phyloP scores from a whole-genome alignment of 35 echinoderm and acorn worm genomes.

The Amphiura filiformis region DNA sequence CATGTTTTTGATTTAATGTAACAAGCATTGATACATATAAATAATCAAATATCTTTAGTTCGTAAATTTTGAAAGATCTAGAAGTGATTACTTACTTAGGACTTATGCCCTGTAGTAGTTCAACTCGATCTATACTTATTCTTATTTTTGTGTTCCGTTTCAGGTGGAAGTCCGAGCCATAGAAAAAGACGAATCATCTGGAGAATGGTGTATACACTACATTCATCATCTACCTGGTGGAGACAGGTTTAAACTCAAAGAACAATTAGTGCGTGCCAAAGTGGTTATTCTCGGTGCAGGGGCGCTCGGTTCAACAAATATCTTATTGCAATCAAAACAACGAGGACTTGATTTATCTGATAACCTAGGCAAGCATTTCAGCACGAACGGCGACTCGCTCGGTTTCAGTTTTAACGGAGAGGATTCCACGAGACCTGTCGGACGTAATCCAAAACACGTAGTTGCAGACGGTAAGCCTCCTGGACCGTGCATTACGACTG shows the following conservation, averaged over 20 bases:
- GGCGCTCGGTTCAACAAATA: slow-evolving; percentile 62
- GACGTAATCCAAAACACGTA: slow-evolving; percentile 37
- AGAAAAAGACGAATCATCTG: slow-evolving; percentile 37
- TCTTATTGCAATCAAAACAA: slow-evolving; percentile 53
- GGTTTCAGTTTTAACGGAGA: slow-evolving; percentile 75
- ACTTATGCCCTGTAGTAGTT: too few species aligned
- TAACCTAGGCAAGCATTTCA: slow-evolving; percentile 55
- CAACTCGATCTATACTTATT: background rate
- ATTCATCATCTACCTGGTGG: slow-evolving; percentile 22
- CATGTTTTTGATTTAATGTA: too few species aligned
- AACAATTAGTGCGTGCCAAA: slow-evolving; percentile 43
- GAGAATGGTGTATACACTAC: slow-evolving; percentile 62
- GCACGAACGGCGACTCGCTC: slow-evolving; percentile 68
- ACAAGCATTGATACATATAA: too few species aligned
- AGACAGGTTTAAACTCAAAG: slow-evolving; percentile 29
- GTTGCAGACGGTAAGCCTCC: slow-evolving; percentile 27
- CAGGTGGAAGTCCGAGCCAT: slow-evolving; percentile 66
- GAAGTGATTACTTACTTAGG: too few species aligned
- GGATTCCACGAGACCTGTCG: slow-evolving; percentile 51
- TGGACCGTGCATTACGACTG: slow-evolving; percentile 42
- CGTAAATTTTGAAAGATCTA: too few species aligned
- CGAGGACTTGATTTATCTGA: slow-evolving; percentile 47
- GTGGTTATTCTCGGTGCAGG: slow-evolving; percentile 62
- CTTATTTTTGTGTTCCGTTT: background rate
- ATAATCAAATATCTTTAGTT: too few species aligned